phyloP scores from a whole-genome alignment of 2,888 invertebrate species.

The Carterocephalus palaemon region DNA sequence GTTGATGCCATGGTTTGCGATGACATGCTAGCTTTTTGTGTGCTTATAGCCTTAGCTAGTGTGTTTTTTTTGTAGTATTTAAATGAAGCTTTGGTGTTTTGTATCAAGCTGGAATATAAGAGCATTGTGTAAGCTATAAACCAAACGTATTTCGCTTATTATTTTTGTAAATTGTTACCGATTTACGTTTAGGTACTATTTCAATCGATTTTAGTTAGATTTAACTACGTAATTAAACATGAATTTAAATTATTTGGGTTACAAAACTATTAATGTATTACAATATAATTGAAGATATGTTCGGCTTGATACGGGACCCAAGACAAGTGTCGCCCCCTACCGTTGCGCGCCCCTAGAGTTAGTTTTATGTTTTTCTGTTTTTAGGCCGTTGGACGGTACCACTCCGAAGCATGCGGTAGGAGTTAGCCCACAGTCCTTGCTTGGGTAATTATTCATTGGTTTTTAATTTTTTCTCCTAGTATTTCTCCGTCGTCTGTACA shows the following conservation, averaged over 20 bases:
- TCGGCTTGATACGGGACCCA: slow-evolving; percentile 13
- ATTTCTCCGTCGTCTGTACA: not conserved
- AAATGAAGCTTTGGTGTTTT: slow-evolving; percentile 17
- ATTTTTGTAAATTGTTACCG: too few relatives aligned
- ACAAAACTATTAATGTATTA: not conserved
- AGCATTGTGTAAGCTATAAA: not conserved
- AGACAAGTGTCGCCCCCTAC: not conserved
- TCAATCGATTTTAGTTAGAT: too few relatives aligned
- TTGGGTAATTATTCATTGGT: slow-evolving; percentile 80
- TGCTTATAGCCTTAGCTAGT: slow-evolving; percentile 12
- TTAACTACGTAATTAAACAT: too few relatives aligned
- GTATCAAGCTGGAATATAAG: slow-evolving; percentile 28
- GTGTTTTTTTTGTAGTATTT: slow-evolving; percentile 4
- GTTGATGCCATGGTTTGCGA: not conserved
- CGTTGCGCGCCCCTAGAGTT: slow-evolving; percentile 48
- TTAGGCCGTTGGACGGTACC: slow-evolving; percentile 82
- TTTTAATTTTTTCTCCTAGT: slow-evolving; percentile 22
- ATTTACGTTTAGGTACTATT: too few relatives aligned
- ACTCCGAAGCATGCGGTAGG: slow-evolving; percentile 79
- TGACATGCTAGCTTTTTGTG: slow-evolving; percentile 12
- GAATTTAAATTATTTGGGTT: not conserved
- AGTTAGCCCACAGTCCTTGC: slow-evolving; percentile 79
- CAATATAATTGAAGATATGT: not conserved
- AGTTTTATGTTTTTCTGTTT: slow-evolving; percentile 78
- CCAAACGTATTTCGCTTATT: too few relatives aligned